Conservation (phyloP, 1,140 invertebrate genomes). For the Octopus sinensis region DNA sequence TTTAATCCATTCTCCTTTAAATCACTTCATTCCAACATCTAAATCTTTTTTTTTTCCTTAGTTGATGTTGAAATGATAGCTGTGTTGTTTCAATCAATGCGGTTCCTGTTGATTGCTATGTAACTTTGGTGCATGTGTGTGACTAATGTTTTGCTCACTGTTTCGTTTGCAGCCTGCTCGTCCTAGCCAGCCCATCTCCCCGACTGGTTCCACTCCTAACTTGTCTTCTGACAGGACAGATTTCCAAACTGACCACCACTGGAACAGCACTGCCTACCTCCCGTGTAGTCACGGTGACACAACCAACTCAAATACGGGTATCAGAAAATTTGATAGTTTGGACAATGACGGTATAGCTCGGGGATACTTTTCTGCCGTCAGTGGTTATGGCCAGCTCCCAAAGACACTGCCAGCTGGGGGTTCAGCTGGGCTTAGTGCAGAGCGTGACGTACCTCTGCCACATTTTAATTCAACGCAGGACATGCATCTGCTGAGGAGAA, state of each 20-base stretch:
- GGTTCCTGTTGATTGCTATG: too few species aligned
- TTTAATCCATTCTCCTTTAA: background rate
- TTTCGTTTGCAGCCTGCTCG: slow-evolving; percentile 65
- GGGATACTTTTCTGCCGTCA: slow-evolving; percentile 47
- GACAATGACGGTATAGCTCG: slow-evolving; percentile 23
- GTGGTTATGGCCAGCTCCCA: slow-evolving; percentile 36
- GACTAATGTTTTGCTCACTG: background rate
- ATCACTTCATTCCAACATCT: background rate
- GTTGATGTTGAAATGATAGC: background rate
- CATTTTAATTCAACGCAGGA: background rate
- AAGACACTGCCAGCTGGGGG: background rate
- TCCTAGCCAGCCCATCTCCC: slow-evolving; percentile 48
- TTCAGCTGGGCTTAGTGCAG: background rate
- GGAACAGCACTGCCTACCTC: slow-evolving; percentile 44
- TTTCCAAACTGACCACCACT: slow-evolving; percentile 38
- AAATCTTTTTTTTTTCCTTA: background rate
- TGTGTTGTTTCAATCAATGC: too few species aligned
- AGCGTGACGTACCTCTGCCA: background rate
- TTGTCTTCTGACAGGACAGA: slow-evolving; percentile 30
- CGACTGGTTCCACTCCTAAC: slow-evolving; percentile 51
- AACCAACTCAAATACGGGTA: background rate
- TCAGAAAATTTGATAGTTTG: background rate
- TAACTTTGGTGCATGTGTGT: background rate
- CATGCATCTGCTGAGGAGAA: background rate
- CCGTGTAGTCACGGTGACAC: slow-evolving; percentile 28